Conservation (phyloP, 1,140 invertebrate species). For the Lordiphosa mommai region DNA sequence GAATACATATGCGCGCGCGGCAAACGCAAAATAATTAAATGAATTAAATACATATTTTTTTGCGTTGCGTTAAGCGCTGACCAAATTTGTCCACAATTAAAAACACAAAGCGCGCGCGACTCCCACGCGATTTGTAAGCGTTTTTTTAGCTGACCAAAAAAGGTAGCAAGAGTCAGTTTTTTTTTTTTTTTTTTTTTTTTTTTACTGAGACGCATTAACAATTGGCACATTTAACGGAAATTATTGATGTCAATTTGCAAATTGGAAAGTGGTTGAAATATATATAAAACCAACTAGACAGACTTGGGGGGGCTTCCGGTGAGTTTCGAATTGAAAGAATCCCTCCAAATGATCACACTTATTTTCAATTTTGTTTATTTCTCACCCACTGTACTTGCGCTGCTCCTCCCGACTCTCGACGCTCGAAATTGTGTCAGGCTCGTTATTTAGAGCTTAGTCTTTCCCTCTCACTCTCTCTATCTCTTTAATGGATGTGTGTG, state of each 20-base stretch:
- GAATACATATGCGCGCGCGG: slow-evolving; percentile 4
- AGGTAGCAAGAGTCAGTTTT: slow-evolving; percentile 29
- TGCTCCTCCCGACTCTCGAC: too few relatives aligned
- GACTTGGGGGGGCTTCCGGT: too few relatives aligned
- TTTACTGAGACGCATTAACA: slow-evolving; percentile 58
- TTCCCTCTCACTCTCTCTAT: too few relatives aligned
- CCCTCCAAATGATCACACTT: too few relatives aligned
- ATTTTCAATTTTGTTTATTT: too few relatives aligned
- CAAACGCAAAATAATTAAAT: slow-evolving; percentile 46
- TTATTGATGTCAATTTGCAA: slow-evolving; percentile 66
- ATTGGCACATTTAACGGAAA: slow-evolving; percentile 75
- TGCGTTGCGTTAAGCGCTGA: slow-evolving; percentile 40
- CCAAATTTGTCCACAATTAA: slow-evolving; percentile 74
- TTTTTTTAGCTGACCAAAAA: slow-evolving; percentile 63
- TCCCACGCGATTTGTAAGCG: slow-evolving; percentile 39
- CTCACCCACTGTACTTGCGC: too few relatives aligned
- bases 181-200: slow-evolving; percentile 12
- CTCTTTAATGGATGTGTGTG: too few relatives aligned
- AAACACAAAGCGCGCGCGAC: slow-evolving; percentile 52
- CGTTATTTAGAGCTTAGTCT: too few relatives aligned
- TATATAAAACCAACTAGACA: slow-evolving; percentile 9
- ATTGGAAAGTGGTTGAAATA: slow-evolving; percentile 53
- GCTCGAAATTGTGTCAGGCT: too few relatives aligned
- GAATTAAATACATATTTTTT: slow-evolving; percentile 40
- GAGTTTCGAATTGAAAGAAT: too few relatives aligned